phyloP scores from a whole-genome alignment of 2,113 vertebrate genomes.

The Ciconia stormi region DNA sequence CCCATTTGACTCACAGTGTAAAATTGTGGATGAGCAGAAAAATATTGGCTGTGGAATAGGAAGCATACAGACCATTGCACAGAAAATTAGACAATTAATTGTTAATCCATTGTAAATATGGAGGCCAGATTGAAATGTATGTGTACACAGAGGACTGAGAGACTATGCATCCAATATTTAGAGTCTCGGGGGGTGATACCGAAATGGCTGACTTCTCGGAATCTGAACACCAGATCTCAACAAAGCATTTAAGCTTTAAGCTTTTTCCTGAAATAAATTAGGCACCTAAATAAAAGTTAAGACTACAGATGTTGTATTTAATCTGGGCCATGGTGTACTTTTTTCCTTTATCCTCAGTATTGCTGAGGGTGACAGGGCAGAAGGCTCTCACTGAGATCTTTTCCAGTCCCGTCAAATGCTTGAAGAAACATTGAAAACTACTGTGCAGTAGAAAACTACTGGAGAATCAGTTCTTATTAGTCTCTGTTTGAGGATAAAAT shows the following conservation, averaged over 20 bases:
- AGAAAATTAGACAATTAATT: not conserved
- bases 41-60: not conserved
- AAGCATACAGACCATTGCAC: not conserved
- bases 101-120: not conserved
- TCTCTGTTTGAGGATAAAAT: not conserved
- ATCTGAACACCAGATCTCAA: not conserved
- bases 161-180: not conserved
- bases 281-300: not conserved
- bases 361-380: not conserved
- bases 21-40: not conserved
- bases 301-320: not conserved
- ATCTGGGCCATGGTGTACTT: not conserved
- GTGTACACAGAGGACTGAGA: not conserved
- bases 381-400: not conserved
- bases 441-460: not conserved
- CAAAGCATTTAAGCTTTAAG: not conserved
- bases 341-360: not conserved
- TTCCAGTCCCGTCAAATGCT: not conserved
- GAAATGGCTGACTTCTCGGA: not conserved
- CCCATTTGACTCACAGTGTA: not conserved
- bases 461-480: not conserved
- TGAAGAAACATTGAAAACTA: not conserved
- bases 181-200: accelerated
- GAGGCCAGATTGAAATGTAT: not conserved
- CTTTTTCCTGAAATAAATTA: not conserved